These are phyloP conservation scores for Scrobipalpa atriplicella DNA, from an alignment of 2,888 invertebrate species.

Conservation along the genomic window DNA sequence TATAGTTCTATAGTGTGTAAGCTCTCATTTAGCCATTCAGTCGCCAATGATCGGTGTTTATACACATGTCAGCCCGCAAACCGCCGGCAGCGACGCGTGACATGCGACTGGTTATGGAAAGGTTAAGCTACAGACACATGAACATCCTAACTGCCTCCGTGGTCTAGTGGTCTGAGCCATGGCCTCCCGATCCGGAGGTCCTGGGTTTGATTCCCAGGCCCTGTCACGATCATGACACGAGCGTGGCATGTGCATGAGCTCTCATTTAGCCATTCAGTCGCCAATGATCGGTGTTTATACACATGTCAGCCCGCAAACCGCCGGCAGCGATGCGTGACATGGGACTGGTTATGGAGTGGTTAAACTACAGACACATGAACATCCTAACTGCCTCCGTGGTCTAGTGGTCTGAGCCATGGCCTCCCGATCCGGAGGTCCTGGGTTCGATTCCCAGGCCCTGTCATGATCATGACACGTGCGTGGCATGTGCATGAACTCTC, in stretches of 20 bases:
- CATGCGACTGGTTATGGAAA: no score
- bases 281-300: background rate
- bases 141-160: background rate
- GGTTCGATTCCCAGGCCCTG: no score
- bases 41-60: background rate
- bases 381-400: background rate
- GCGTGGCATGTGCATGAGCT: background rate
- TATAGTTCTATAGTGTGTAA: background rate
- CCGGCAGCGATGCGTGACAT: conserved; percentile 35
- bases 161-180: no score
- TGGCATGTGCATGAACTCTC: background rate
- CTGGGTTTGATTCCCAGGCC: no score
- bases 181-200: no score
- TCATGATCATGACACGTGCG: background rate
- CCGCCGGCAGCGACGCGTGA: conserved; percentile 34
- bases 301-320: conserved; percentile 29
- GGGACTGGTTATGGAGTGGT: no score
- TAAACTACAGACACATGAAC: background rate
- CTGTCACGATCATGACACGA: background rate
- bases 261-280: background rate
- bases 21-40: background rate
- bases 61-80: conserved; percentile 27
- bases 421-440: no score
- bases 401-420: no score
- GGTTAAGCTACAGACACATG: background rate